Evolutionary conservation across 2,797 vertebrate species (phyloP), one percentile per base, ranked within the genome.

Genomic region (Silurus aristotelis): DNA sequence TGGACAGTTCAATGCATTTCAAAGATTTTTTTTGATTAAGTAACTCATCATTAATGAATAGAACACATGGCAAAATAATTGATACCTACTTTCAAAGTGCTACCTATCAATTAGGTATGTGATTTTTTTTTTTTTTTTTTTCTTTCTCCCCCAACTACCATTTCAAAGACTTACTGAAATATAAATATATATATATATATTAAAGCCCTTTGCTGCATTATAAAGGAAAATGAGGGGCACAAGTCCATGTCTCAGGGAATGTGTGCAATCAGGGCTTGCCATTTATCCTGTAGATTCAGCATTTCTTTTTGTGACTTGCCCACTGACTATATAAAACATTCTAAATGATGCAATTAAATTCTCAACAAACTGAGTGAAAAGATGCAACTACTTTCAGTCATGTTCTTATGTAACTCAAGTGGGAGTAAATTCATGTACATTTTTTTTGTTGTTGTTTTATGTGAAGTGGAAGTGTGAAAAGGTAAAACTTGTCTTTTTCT

Each of bases 161-260:
- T 20, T 76, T 52, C 6, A 52, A 52, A 52, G 19, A n/a, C 22
- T 75, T 56, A 56, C 6, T 73, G 63, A 77, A 20, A 52, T 4
- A 22, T 43, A 55, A 72, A 63, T 38, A 38, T 38, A 38, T 38
- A 38, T 38, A 38, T 81, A 58, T 78, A 73, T 9, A 0, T 22
- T 77, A 81, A 82, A 43, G 27, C 43, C n/a, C 1, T n/a, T 73
- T 85, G 72, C 82, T 82, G 70, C 27, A 55, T 56, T 27, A 66
- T 68, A 61, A 61, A 38, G 14, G 22, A 64, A 14, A 86, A 64
- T 9, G 13, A 70, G 63, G 79, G 84, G 76, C 71, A 48, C n/a
- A 25, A 83, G 82, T 83, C 48, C 64, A 70, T 82, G 83, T 87
- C 87, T 89, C 88, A 87, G 88, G 85, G 83, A 85, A 38, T 25